phyloP scores from a whole-genome alignment of 2,113 vertebrate species.

The Proterorhinus semilunaris region DNA sequence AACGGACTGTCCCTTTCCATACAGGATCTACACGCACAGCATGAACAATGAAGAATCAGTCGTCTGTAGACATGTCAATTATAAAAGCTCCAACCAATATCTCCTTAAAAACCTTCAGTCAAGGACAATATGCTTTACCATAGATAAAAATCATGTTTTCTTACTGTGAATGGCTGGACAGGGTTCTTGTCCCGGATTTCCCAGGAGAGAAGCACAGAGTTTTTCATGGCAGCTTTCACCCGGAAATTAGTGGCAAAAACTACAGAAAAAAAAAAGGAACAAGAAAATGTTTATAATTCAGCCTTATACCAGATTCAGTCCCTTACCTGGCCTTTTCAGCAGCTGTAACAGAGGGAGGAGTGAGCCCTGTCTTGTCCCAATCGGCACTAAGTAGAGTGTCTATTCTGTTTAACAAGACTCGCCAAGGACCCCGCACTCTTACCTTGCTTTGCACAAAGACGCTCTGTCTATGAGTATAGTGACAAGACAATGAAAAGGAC shows the following conservation, averaged over 20 bases:
- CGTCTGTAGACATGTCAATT: too few relatives aligned
- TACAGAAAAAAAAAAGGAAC: conserved; percentile 78
- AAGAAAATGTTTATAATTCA: conserved; percentile 57
- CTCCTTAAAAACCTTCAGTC: background rate
- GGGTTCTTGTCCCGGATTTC: conserved; percentile 95
- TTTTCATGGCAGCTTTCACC: conserved; percentile 98
- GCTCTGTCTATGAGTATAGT: conserved; percentile 64
- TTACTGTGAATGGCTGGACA: conserved; percentile 92
- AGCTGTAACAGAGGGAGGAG: background rate
- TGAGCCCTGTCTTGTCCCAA: conserved; percentile 31
- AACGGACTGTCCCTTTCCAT: conserved; percentile 90
- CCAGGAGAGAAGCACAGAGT: conserved; percentile 93
- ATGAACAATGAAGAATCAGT: background rate
- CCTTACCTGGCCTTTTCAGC: conserved; percentile 50
- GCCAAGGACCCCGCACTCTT: conserved; percentile 55
- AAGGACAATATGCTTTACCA: background rate
- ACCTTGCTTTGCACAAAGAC: conserved; percentile 67
- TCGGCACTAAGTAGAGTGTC: conserved; percentile 29
- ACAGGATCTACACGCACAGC: conserved; percentile 83
- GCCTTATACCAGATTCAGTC: conserved; percentile 1
- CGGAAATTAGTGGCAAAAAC: conserved; percentile 99
- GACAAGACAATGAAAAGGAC: conserved; percentile 71
- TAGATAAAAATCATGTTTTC: conserved; percentile 28
- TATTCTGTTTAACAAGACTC: conserved; percentile 37
- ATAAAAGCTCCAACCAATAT: too few relatives aligned